Percentiles rank a stretch among this genome's conserved stretches.
phyloP scores from a whole-genome alignment of 1,140 invertebrate genomes.

The Xylocopa sonorina region DNA sequence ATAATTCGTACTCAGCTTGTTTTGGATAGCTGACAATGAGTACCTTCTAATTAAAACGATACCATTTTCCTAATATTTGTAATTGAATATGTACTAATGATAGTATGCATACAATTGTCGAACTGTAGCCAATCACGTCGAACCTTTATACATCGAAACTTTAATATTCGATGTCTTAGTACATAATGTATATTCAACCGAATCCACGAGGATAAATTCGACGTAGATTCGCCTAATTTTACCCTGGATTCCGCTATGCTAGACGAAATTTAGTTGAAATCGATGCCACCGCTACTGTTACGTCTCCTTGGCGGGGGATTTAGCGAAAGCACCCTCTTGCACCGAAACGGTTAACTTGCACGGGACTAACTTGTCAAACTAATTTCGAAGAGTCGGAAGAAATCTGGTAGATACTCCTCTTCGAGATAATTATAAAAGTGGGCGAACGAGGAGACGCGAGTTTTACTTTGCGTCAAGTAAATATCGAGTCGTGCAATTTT shows the following conservation, averaged over 20 bases:
- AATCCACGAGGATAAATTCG: neutral
- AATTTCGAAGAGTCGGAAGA: neutral
- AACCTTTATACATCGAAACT: slow-evolving; percentile 17
- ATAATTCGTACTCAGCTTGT: too few species aligned
- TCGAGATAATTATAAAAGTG: neutral
- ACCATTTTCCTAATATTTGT: too few species aligned
- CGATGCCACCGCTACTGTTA: neutral
- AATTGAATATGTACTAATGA: too few species aligned
- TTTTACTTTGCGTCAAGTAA: too few species aligned
- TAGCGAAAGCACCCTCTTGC: neutral
- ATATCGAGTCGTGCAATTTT: too few species aligned
- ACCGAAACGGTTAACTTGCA: neutral
- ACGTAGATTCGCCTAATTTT: slow-evolving; percentile 8
- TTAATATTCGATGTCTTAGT: slow-evolving; percentile 8
- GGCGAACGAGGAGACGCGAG: too few species aligned
- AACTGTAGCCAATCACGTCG: neutral
- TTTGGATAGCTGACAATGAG: too few species aligned
- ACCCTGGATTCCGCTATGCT: slow-evolving; percentile 16
- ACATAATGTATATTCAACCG: slow-evolving; percentile 7
- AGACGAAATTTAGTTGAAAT: slow-evolving; percentile 37
- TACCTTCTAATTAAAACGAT: too few species aligned
- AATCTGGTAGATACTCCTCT: neutral
- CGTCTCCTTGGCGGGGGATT: slow-evolving; percentile 16
- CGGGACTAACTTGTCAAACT: neutral
- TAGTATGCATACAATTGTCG: too few species aligned